phyloP scores from a whole-genome alignment of 2,888 invertebrate genomes.

The Drosophila cracens region DNA sequence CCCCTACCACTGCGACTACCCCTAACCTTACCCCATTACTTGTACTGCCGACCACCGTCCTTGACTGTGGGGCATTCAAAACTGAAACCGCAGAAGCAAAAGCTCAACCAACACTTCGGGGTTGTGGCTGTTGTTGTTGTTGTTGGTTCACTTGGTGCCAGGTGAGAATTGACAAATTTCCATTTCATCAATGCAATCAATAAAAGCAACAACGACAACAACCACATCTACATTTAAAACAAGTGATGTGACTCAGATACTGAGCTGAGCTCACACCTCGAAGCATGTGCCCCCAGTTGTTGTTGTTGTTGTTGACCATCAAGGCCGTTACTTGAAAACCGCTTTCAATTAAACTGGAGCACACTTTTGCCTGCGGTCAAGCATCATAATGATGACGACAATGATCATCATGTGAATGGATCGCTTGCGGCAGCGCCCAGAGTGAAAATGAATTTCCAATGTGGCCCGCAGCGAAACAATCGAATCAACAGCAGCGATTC shows the following conservation, averaged over 20 bases:
- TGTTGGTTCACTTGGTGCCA: constrained; percentile 49
- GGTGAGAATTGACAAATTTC: constrained; percentile 81
- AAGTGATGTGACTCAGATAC: constrained; percentile 30
- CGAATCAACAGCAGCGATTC: constrained; percentile 16
- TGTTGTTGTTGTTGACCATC: constrained; percentile 47
- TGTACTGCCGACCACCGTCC: constrained; percentile 49
- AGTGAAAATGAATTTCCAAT: constrained; percentile 79
- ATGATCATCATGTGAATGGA: constrained; percentile 29
- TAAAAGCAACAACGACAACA: constrained; percentile 46
- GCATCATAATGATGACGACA: constrained; percentile 44
- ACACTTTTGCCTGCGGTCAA: constrained; percentile 82
- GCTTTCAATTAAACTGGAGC: constrained; percentile 83
- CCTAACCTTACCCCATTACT: not conserved
- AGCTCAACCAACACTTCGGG: constrained; percentile 29
- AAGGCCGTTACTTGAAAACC: constrained; percentile 75
- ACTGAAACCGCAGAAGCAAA: constrained; percentile 66
- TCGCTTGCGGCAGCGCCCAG: constrained; percentile 68
- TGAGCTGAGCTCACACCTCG: constrained; percentile 49
- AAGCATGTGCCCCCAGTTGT: constrained; percentile 34
- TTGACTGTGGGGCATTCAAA: constrained; percentile 64
- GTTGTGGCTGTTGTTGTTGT: constrained; percentile 8
- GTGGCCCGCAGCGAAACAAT: constrained; percentile 48
- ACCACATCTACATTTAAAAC: constrained; percentile 31
- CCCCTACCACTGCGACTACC: not conserved
- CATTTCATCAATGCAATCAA: constrained; percentile 78